A percentile compares a stretch with the other conserved stretches of the same genome.
Conservation (phyloP, 2,797 vertebrate species). For the Babyrousa celebensis region DNA sequence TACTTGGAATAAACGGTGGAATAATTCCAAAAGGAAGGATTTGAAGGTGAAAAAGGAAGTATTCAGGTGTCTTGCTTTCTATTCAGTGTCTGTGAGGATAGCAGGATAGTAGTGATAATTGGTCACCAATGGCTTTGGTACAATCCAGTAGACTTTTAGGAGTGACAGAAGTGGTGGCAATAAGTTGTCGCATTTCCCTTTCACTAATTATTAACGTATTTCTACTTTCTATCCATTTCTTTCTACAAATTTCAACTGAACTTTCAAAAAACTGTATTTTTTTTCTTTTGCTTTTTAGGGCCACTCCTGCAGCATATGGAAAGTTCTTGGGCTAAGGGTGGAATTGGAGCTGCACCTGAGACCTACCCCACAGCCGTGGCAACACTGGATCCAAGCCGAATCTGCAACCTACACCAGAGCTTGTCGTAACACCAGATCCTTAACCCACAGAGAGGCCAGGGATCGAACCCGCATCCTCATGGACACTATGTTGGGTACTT, state of each 20-base stretch:
- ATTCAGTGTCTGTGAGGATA: background rate
- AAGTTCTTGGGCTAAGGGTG: too few relatives aligned
- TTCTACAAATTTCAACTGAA: constrained; percentile 1
- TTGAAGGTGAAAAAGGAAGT: background rate
- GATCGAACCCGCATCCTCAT: too few relatives aligned
- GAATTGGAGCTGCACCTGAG: too few relatives aligned
- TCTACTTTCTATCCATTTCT: constrained; percentile 5
- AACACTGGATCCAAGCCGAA: too few relatives aligned
- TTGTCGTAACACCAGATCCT: too few relatives aligned
- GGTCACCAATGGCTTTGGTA: background rate
- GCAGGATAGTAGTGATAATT: background rate
- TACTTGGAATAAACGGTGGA: background rate
- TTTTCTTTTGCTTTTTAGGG: too few relatives aligned
- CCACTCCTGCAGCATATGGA: too few relatives aligned
- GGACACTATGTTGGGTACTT: too few relatives aligned
- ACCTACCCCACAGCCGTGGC: too few relatives aligned
- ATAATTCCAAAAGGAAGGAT: background rate
- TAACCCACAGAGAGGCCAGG: too few relatives aligned
- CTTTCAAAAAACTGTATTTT: background rate
- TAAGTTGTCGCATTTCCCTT: constrained; percentile 12
- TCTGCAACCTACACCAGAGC: too few relatives aligned
- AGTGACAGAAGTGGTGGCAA: background rate
- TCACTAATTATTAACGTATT: background rate
- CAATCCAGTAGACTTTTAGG: background rate
- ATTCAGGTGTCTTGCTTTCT: background rate